These are phyloP conservation scores for Spinibarbus caldwelli DNA, from an alignment of 2,797 vertebrate species.

Conservation along the genomic window DNA sequence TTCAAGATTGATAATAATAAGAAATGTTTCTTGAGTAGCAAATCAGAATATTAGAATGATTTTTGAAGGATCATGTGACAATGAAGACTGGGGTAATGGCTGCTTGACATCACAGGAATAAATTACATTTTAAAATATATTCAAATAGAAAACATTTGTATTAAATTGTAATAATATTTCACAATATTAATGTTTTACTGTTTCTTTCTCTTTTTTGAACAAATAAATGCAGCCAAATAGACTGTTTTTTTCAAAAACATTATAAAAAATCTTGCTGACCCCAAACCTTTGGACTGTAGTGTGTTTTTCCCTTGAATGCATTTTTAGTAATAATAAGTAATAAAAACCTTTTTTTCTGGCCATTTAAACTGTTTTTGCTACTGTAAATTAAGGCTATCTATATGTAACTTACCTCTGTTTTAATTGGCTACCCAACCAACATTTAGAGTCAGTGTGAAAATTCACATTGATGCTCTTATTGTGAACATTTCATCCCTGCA, in stretches of 20 bases:
- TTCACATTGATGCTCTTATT: background rate
- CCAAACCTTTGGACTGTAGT: too few species aligned
- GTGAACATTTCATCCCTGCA: background rate
- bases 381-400: background rate
- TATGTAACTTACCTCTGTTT: background rate
- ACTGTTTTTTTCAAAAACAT: too few species aligned
- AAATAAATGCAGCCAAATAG: too few species aligned
- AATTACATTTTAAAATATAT: background rate
- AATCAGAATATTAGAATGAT: background rate
- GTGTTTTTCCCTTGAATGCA: too few species aligned
- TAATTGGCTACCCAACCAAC: background rate
- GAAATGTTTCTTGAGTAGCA: background rate
- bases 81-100: background rate
- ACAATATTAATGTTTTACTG: too few species aligned
- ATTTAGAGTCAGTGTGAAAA: background rate
- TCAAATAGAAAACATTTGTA: background rate
- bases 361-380: background rate
- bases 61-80: background rate
- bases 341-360: background rate
- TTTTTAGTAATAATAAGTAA: too few species aligned
- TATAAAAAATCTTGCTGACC: too few species aligned
- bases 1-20: background rate
- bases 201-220: too few species aligned
- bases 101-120: background rate
- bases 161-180: too few species aligned